Conservation (phyloP, 2,113 vertebrate genomes). For the Eclectus roratus region DNA sequence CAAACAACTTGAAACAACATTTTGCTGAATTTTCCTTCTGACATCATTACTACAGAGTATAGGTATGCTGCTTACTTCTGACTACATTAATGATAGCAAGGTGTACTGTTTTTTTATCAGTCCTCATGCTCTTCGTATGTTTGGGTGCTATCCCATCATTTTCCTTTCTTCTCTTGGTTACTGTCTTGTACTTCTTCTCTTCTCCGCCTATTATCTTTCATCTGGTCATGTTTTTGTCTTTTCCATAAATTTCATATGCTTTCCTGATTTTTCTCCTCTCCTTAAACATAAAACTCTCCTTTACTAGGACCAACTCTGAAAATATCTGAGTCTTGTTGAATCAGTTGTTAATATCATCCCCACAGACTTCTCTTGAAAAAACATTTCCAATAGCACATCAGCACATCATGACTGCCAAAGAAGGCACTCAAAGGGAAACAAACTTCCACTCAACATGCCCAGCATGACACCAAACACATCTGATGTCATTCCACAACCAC, state of each 20-base stretch:
- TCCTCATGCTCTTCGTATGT: neutral
- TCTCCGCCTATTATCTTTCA: neutral
- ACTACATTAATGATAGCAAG: neutral
- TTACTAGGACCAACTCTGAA: neutral
- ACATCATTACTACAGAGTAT: neutral
- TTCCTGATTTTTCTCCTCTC: neutral
- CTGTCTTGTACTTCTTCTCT: neutral
- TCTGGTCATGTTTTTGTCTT: neutral
- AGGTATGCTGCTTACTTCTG: neutral
- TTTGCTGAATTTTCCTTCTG: neutral
- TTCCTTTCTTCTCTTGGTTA: neutral
- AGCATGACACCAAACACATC: conserved; percentile 1
- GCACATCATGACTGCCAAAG: neutral
- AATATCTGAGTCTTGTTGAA: neutral
- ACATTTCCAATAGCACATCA: neutral
- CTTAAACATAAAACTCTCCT: neutral
- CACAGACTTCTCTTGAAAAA: neutral
- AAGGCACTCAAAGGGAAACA: neutral
- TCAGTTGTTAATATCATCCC: neutral
- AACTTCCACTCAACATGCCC: neutral
- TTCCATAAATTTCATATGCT: neutral
- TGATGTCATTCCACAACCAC: neutral
- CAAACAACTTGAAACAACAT: neutral
- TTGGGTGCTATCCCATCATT: neutral
- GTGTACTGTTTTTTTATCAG: neutral